Percentiles rank a stretch among this genome's conserved stretches.
These are phyloP conservation scores for Uromys caudimaculatus DNA, from an alignment of 2,797 vertebrate genomes.

Conservation along the genomic window DNA sequence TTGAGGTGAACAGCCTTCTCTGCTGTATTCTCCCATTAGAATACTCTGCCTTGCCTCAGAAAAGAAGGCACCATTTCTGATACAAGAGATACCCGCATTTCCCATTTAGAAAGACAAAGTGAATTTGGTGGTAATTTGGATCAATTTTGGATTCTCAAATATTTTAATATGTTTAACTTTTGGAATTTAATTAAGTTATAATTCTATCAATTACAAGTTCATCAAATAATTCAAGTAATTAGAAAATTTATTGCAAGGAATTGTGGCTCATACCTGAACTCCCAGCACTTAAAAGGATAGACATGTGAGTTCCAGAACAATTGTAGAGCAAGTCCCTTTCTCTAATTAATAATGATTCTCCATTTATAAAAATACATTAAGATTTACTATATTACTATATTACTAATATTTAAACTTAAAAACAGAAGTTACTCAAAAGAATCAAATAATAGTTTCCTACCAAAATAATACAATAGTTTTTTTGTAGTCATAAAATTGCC, in stretches of 20 bases:
- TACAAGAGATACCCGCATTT: background rate
- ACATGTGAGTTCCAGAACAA: background rate
- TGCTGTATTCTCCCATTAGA: background rate
- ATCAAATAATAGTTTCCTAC: background rate
- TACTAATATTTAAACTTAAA: slow-evolving; percentile 1
- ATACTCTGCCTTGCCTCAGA: background rate
- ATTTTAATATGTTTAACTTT: background rate
- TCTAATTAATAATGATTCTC: background rate
- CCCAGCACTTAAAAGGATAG: too few relatives aligned
- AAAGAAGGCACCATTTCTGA: background rate
- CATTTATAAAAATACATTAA: background rate
- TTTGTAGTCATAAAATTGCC: background rate
- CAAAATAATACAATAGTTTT: background rate
- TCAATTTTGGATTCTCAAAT: slow-evolving; percentile 9
- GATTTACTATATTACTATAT: slow-evolving; percentile 33
- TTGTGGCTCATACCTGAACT: background rate
- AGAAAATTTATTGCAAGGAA: background rate
- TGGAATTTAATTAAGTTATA: background rate
- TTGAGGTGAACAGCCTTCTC: too few relatives aligned
- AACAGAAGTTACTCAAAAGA: background rate
- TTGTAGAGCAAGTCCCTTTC: background rate
- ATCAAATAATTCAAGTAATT: background rate
- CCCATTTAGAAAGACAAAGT: background rate
- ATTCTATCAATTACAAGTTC: background rate
- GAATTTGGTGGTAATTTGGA: background rate